Conservation (phyloP, 2,113 vertebrate species). For the Mohoua ochrocephala region DNA sequence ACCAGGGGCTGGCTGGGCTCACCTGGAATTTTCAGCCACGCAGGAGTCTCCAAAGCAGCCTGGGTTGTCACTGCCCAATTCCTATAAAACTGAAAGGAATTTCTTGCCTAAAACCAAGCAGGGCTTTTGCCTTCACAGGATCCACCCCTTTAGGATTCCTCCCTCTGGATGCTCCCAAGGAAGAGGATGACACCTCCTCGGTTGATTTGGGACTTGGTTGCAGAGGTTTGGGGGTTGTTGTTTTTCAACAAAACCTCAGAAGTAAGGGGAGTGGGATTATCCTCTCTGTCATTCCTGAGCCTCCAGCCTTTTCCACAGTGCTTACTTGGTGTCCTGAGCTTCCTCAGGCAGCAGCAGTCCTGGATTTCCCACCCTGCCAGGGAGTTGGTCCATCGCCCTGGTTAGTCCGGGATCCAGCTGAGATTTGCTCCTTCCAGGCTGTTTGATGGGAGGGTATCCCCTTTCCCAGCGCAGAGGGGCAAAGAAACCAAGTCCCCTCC, state of each 20-base stretch:
- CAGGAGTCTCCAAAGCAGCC: not conserved
- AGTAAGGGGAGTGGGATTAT: not conserved
- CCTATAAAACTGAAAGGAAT: not conserved
- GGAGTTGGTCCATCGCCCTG: rapidly evolving
- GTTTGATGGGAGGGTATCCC: not conserved
- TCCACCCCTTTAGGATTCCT: not conserved
- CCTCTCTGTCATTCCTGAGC: not conserved
- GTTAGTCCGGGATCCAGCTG: not conserved
- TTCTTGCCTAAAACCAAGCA: not conserved
- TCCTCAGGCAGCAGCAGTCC: not conserved
- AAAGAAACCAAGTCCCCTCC: not conserved
- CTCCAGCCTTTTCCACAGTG: not conserved
- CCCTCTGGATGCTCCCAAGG: not conserved
- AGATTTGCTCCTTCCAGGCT: not conserved
- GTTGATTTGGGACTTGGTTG: not conserved
- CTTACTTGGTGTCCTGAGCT: not conserved
- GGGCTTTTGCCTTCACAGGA: not conserved
- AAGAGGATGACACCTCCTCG: not conserved
- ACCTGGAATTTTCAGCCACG: not conserved
- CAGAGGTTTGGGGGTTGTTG: not conserved
- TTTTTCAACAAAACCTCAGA: not conserved
- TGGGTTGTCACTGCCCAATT: not conserved
- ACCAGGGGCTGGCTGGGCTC: not conserved
- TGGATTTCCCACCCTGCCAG: not conserved
- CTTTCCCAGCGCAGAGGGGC: not conserved